Base-by-base conservation (phyloP, 2,113 vertebrate species). In the Colistium nudipinnis region DNA sequence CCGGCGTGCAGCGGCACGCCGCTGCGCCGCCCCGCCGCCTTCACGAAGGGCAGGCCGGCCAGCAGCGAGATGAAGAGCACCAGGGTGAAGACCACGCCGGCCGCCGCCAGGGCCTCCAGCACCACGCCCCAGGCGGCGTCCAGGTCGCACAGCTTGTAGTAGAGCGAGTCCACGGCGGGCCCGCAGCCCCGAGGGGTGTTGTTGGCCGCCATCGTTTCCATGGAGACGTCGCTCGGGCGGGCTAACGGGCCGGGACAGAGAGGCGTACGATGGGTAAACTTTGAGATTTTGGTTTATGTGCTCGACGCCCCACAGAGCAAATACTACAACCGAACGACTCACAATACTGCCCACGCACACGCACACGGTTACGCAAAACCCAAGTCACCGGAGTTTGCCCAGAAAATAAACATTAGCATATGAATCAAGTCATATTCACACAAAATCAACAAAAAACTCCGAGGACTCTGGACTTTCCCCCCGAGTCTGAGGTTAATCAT, bases 121-220 rank as follows among this genome's bases (percentile, higher is more conserved):
- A 94, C 90, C 0, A 99, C 86, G 70, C 98, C 98, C 98, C 98
- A 99, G 0, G 81, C 94, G 0, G 86, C 89, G 0, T 75, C 75
- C 4, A 94, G 90, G 91, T 98, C 93, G 2, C 98, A 99, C 63
- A 99, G 93, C 78, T 96, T 95, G 89, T 92, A 96, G 74, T 97
- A 99, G 25, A 98, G 90, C 0, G 95, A 88, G 70, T 89, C 78
- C 74, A 99, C 71, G 22, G 92, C 75, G 0, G 89, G 28, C 70
- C 94, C 76, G 2, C 98, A 99, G 38, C 98, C 96, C 0, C 22
- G 17, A 0, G 95, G 94, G 0, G 86, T 86, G 0, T 0, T 1
- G 35, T 84, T 88, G 70, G 93, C 76, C 0, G 91, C 76, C 12
- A 60, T 6, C 2, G 79, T 48, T 51, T 0, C 4, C 47, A 0